These are phyloP conservation scores for Aselliscus stoliczkanus DNA, from an alignment of 2,797 vertebrate genomes.

Conservation along the genomic window DNA sequence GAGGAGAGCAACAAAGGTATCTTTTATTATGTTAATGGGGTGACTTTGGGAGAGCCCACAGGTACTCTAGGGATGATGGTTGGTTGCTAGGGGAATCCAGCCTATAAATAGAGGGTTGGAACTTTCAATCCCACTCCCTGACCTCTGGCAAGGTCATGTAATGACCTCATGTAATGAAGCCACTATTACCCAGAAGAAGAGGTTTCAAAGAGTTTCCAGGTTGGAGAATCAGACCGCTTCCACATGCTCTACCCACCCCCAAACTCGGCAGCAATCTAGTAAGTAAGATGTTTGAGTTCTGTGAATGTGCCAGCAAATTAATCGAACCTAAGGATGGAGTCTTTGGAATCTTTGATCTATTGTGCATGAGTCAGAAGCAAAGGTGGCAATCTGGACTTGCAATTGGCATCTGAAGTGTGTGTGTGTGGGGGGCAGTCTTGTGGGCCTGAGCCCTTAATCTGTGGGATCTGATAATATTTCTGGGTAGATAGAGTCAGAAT, in stretches of 20 bases:
- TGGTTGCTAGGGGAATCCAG: background rate
- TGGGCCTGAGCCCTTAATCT: background rate
- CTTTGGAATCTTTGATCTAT: background rate
- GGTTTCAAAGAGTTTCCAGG: background rate
- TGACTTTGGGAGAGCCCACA: background rate
- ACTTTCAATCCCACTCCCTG: background rate
- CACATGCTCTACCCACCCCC: accelerated
- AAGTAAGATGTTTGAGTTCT: background rate
- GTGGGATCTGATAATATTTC: background rate
- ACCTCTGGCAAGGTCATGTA: background rate
- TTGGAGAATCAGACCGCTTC: background rate
- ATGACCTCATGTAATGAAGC: too few species aligned
- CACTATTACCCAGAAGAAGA: background rate
- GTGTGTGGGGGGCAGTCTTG: background rate
- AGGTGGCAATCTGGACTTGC: background rate
- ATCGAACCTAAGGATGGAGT: background rate
- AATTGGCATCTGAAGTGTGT: background rate
- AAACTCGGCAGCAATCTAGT: background rate
- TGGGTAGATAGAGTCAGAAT: background rate
- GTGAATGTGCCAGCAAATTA: background rate
- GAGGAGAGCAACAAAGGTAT: background rate
- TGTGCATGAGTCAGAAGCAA: background rate
- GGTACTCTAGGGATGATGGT: background rate
- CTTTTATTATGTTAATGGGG: background rate
- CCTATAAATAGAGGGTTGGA: background rate